These are phyloP conservation scores for Columba guinea DNA, from an alignment of 2,797 vertebrate species.

Conservation along the genomic window DNA sequence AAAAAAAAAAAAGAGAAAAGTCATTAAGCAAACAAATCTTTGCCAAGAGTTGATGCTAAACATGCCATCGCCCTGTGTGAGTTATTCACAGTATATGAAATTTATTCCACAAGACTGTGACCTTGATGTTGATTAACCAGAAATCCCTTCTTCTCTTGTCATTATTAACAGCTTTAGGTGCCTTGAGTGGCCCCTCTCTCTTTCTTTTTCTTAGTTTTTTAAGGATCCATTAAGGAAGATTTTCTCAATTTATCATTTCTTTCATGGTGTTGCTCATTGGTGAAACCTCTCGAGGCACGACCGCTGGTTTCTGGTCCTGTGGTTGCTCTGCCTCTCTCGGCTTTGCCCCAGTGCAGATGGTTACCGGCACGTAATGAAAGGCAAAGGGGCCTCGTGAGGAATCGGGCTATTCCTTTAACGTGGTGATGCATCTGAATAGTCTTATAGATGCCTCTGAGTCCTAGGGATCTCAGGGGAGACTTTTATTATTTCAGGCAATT, in stretches of 20 bases:
- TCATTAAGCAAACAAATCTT: conserved; percentile 73
- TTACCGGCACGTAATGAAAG: background rate
- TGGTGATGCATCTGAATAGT: background rate
- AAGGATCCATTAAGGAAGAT: conserved; percentile 17
- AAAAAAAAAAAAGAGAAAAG: conserved; percentile 42
- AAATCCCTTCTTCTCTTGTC: conserved; percentile 62
- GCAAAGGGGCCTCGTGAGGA: rapidly evolving
- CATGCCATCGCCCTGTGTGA: conserved; percentile 49
- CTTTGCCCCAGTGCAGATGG: no score
- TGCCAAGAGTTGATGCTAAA: conserved; percentile 68
- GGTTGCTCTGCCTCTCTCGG: background rate
- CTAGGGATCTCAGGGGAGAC: background rate
- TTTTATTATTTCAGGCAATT: background rate
- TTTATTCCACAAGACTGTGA: conserved; percentile 64
- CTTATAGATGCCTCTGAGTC: background rate
- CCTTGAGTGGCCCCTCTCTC: background rate
- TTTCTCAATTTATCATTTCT: conserved; percentile 28
- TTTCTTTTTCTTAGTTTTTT: background rate
- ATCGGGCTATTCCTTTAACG: background rate
- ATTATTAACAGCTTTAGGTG: conserved; percentile 60
- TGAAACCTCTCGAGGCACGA: background rate
- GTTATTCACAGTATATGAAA: conserved; percentile 64
- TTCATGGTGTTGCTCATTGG: background rate
- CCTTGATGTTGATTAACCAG: conserved; percentile 68
- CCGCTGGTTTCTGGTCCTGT: background rate